Percentiles rank a stretch among this genome's conserved stretches.
Evolutionary conservation across 2,888 invertebrate genomes (phyloP).

Genomic region (Plebejus anna): DNA sequence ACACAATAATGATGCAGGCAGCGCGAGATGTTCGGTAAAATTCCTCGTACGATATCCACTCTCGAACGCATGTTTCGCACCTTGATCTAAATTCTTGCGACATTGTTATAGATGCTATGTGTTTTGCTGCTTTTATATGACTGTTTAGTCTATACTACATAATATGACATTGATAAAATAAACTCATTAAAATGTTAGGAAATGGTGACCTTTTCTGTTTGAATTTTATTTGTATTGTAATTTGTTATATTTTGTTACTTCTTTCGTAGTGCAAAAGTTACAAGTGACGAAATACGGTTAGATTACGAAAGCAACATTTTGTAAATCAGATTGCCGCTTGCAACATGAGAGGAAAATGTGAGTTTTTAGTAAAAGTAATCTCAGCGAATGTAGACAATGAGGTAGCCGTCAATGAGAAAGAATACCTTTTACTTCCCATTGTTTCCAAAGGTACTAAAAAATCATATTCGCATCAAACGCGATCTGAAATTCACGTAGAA

Average conservation of each 20-base stretch:
- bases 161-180: constrained; percentile 18
- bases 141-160: constrained; percentile 32
- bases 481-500: constrained; percentile 18
- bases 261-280: neutral
- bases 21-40: constrained; percentile 71
- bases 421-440: constrained; percentile 38
- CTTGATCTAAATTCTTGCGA: constrained; percentile 79
- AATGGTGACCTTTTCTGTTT: constrained; percentile 15
- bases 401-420: constrained; percentile 25
- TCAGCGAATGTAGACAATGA: constrained; percentile 24
- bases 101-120: constrained; percentile 67
- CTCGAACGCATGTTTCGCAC: constrained; percentile 75
- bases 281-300: neutral
- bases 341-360: constrained; percentile 30
- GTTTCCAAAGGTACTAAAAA: constrained; percentile 34
- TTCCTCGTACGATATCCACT: constrained; percentile 70
- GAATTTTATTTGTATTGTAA: neutral
- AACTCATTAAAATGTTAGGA: constrained; percentile 20
- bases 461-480: constrained; percentile 29
- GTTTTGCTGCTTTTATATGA: constrained; percentile 53
- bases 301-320: constrained; percentile 39
- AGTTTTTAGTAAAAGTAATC: constrained; percentile 57
- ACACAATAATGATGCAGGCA: neutral
- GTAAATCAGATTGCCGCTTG: constrained; percentile 34
- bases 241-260: neutral